Evolutionary conservation across 2,113 vertebrate species (phyloP).

Genomic region (Myxocyprinus asiaticus): DNA sequence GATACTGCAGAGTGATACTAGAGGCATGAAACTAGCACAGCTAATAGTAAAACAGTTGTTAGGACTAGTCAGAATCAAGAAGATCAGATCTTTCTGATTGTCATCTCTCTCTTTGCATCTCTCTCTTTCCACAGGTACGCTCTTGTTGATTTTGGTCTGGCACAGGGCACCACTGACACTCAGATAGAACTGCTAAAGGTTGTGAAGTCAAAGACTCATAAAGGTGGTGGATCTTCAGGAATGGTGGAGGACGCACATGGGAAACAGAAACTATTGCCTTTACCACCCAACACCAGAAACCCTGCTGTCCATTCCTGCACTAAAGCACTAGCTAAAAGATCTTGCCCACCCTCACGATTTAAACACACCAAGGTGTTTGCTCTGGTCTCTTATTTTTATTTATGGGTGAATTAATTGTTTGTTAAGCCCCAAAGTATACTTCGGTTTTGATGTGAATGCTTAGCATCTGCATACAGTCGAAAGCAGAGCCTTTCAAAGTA

Average conservation of each 20-base stretch:
- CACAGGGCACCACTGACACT: slow-evolving; percentile 91
- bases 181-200: slow-evolving; percentile 92
- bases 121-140: slow-evolving; percentile 79
- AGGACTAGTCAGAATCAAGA: background rate
- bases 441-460: too few species aligned
- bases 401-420: too few species aligned
- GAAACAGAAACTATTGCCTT: slow-evolving; percentile 66
- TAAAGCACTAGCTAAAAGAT: slow-evolving; percentile 78
- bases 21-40: too few species aligned
- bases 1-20: too few species aligned
- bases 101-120: background rate
- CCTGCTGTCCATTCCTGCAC: slow-evolving; percentile 65
- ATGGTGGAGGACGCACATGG: slow-evolving; percentile 66
- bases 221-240: slow-evolving; percentile 77
- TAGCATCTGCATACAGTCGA: too few species aligned
- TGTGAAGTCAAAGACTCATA: slow-evolving; percentile 78
- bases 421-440: too few species aligned
- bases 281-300: slow-evolving; percentile 46
- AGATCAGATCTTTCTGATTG: background rate
- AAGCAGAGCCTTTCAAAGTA: too few species aligned
- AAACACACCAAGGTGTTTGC: slow-evolving; percentile 83
- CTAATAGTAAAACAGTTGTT: background rate
- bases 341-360: slow-evolving; percentile 69
- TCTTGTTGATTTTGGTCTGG: slow-evolving; percentile 96
- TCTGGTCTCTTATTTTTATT: slow-evolving; percentile 5